Evolutionary conservation across 2,797 vertebrate genomes (phyloP).

Genomic region (Apodemus agrarius): DNA sequence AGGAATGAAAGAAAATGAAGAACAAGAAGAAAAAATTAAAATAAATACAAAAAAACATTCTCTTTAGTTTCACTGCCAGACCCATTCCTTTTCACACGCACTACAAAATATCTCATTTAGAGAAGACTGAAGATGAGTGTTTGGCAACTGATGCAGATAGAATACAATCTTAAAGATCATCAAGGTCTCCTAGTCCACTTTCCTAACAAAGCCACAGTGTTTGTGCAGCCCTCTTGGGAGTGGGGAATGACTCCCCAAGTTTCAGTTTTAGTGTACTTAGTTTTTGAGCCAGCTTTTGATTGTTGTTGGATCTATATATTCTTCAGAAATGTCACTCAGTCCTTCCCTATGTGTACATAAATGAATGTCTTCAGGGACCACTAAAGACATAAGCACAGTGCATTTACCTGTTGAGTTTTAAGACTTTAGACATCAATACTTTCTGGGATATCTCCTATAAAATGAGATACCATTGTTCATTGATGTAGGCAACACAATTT

Average conservation of each 20-base stretch:
- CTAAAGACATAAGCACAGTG: background rate
- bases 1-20: background rate
- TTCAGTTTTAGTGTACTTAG: no score
- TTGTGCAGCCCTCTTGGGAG: background rate
- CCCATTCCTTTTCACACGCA: background rate
- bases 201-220: background rate
- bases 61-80: background rate
- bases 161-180: slow-evolving; percentile 36
- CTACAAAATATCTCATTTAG: slow-evolving; percentile 36
- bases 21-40: background rate
- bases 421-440: background rate
- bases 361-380: background rate
- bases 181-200: slow-evolving; percentile 14
- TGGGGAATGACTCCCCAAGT: no score
- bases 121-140: slow-evolving; percentile 54
- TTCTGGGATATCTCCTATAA: background rate
- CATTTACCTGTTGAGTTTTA: background rate
- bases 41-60: background rate
- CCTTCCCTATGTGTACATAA: no score
- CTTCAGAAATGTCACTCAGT: background rate
- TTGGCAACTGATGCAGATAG: slow-evolving; percentile 63
- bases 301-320: background rate
- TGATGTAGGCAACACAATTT: background rate
- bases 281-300: background rate
- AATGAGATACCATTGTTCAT: background rate